Base-by-base conservation (phyloP, 30 jellyfish, hydroid and myxozoan species). In the Hydractinia echinata region DNA sequence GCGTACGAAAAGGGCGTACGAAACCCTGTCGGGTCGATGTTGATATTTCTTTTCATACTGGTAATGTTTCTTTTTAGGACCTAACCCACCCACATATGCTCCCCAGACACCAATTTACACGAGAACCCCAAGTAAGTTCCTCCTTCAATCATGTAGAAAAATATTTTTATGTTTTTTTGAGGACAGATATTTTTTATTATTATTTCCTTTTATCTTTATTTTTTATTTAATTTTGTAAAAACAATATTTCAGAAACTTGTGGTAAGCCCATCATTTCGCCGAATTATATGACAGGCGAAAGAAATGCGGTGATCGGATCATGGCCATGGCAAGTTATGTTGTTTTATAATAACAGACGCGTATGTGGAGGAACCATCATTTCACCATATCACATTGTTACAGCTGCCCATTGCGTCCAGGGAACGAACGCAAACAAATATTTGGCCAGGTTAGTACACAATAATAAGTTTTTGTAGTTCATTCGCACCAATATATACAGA, bases 311-410 rank as follows among this genome's bases (percentile, higher is more conserved):
- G n/a, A 77, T 78, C 1, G 85, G 85, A 18, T 56, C 85, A 13
- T 77, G 85, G 85, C 85, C 85, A 6, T 77, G 85, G 85, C 85
- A 77, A 60, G 85, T 55, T 9, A 58, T 77, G 72, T 52, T 77
- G 11, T 77, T 44, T 55, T 77, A 53, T 61, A n/a, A 62, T 18
- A 64, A 64, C 55, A 16, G 53, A 9, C 82, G 81, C 10, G 82
- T 56, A 16, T 77, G 85, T 14, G 81, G 85, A 15, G 85, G 85
- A 4, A 77, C 85, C 51, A 77, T 77, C 66, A 76, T 77, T 4
- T 53, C 81, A 5, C 77, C 74, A 56, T 13, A 21, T 21, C 66
- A 77, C 44, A 49, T 77, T 54, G 80, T 77, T 48, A 77, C 85
- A 13, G 85, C 85, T 9, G 85, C 85, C 14, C 85, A 77, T 60